phyloP scores from a whole-genome alignment of 1,140 invertebrate species.

The Metaphire vulgaris region DNA sequence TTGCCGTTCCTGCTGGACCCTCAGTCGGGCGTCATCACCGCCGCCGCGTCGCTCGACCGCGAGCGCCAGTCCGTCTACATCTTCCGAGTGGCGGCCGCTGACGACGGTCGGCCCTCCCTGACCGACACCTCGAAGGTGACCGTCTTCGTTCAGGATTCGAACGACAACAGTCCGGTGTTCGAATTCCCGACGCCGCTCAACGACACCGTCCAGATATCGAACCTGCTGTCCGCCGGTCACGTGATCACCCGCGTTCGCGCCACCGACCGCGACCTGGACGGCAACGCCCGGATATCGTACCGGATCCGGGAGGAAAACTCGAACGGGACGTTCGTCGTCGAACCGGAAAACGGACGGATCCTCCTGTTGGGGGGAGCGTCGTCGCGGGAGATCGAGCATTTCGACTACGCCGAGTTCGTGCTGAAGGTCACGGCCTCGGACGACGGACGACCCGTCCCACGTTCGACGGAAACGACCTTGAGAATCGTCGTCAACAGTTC shows the following conservation, averaged over 20 bases:
- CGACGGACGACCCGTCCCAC: not conserved
- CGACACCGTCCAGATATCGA: conserved; percentile 17
- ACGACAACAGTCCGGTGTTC: conserved; percentile 27
- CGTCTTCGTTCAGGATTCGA: conserved; percentile 24
- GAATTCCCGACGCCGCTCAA: conserved; percentile 23
- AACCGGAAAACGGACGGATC: not conserved
- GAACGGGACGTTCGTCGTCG: not conserved
- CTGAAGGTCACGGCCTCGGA: not conserved
- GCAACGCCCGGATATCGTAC: conserved; percentile 25
- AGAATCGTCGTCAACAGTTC: not conserved
- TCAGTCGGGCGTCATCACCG: conserved; percentile 1
- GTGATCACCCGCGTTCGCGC: conserved; percentile 21
- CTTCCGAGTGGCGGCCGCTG: conserved; percentile 40
- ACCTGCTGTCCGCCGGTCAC: conserved; percentile 13
- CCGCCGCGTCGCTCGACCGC: conserved; percentile 33
- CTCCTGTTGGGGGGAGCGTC: too few relatives aligned
- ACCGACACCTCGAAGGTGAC: conserved; percentile 22
- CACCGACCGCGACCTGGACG: conserved; percentile 24
- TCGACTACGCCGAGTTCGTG: not conserved
- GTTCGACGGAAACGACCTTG: not conserved
- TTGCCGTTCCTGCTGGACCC: conserved; percentile 4
- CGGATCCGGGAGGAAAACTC: conserved; percentile 4
- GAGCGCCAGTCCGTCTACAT: conserved; percentile 37
- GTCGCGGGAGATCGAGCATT: not conserved
- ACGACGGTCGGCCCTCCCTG: conserved; percentile 58